Percentiles rank a stretch among this genome's conserved stretches.
These are phyloP conservation scores for Callithrix jacchus DNA, from an alignment of 2,113 vertebrate genomes.

Conservation along the genomic window DNA sequence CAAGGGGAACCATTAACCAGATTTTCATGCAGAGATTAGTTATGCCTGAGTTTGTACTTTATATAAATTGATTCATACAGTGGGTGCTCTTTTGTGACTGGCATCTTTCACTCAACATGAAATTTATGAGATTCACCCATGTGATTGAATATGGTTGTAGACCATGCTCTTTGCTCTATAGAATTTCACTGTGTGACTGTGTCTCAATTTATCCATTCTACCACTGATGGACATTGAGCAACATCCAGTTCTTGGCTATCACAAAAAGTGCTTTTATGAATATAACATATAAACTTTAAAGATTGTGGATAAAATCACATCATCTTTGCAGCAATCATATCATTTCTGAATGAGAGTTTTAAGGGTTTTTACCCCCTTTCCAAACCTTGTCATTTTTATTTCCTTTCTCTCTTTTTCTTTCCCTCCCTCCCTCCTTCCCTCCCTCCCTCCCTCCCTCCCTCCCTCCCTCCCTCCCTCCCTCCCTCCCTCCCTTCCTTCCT, in stretches of 20 bases:
- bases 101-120: not conserved
- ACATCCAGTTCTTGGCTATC: not conserved
- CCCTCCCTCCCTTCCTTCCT: no score
- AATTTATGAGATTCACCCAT: not conserved
- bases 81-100: not conserved
- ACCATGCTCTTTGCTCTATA: accelerated
- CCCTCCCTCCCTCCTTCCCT: accelerated
- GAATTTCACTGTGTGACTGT: not conserved
- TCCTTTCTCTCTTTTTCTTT: not conserved
- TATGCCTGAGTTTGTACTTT: not conserved
- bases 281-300: not conserved
- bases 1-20: not conserved
- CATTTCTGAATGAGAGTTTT: not conserved
- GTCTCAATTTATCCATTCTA: not conserved
- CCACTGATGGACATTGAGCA: accelerated
- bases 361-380: not conserved
- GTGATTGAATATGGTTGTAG: not conserved
- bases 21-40: not conserved
- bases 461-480: accelerated
- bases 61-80: not conserved
- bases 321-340: not conserved
- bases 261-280: not conserved
- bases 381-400: not conserved
- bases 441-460: no score
- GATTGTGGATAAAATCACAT: not conserved